Evolutionary conservation across 2,888 invertebrate species (phyloP).

Genomic region (Lasioglossum pauxillum): DNA sequence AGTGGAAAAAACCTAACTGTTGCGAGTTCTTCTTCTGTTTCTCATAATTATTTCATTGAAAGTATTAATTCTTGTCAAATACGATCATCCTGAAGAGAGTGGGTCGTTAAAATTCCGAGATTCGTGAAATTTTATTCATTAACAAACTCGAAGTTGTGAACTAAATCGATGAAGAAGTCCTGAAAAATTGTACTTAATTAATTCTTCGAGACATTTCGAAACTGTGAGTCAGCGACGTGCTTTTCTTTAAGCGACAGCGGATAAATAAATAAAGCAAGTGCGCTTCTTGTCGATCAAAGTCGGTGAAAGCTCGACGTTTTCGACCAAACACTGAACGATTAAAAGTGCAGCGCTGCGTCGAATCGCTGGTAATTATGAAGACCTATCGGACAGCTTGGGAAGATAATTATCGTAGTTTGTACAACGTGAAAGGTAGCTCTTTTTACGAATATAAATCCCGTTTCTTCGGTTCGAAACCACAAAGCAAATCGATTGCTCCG

Average conservation of each 20-base stretch:
- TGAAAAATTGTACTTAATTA: background rate
- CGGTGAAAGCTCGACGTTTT: constrained; percentile 15
- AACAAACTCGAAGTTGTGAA: background rate
- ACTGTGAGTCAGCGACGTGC: background rate
- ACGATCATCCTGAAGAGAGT: background rate
- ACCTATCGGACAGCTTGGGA: background rate
- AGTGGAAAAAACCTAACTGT: background rate
- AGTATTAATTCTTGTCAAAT: background rate
- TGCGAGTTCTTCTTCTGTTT: background rate
- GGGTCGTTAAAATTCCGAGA: background rate
- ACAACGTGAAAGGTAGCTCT: background rate
- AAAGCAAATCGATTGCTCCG: background rate
- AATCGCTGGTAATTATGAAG: background rate
- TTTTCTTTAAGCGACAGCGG: background rate
- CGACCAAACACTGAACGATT: background rate
- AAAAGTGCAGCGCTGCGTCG: background rate
- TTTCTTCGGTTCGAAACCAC: too few relatives aligned
- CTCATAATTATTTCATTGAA: background rate
- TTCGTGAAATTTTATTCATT: background rate
- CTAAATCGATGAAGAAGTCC: background rate
- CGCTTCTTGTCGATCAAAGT: background rate
- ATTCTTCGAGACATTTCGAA: background rate
- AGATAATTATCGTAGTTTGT: background rate
- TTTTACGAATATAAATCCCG: background rate
- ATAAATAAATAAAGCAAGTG: background rate